Conservation (phyloP, 2,888 invertebrate genomes). For the Cataglyphis rosenhaueri region DNA sequence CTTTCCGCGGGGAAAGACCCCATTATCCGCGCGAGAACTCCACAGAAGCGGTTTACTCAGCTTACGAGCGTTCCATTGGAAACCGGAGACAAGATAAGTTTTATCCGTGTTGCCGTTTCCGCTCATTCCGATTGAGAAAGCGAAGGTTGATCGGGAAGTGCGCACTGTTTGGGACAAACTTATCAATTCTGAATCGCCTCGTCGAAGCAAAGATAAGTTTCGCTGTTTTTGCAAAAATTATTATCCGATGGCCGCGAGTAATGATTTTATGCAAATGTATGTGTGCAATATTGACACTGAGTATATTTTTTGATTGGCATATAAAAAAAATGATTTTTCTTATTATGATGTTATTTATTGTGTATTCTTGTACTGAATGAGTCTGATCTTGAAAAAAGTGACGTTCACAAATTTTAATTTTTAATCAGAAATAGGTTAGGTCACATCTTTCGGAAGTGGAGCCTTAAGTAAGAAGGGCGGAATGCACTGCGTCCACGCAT, state of each 20-base stretch:
- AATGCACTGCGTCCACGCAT: too few relatives aligned
- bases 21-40: slow-evolving; percentile 19
- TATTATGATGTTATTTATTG: too few relatives aligned
- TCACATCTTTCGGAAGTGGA: too few relatives aligned
- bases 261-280: background rate
- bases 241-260: background rate
- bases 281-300: too few relatives aligned
- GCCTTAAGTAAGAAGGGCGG: too few relatives aligned
- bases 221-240: background rate
- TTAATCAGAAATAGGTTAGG: too few relatives aligned
- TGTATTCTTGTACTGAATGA: too few relatives aligned
- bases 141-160: slow-evolving; percentile 20
- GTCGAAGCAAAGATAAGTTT: background rate
- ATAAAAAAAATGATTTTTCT: too few relatives aligned
- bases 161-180: background rate
- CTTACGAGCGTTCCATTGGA: background rate
- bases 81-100: slow-evolving; percentile 44
- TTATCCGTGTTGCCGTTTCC: slow-evolving; percentile 36
- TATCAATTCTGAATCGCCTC: background rate
- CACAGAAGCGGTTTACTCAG: slow-evolving; percentile 33
- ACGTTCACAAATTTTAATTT: too few relatives aligned
- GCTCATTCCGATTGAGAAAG: slow-evolving; percentile 26
- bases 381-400: too few relatives aligned
- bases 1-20: slow-evolving; percentile 32
- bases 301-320: too few relatives aligned